These are phyloP conservation scores for Elgaria multicarinata DNA, from an alignment of 2,113 vertebrate species.

Conservation along the genomic window DNA sequence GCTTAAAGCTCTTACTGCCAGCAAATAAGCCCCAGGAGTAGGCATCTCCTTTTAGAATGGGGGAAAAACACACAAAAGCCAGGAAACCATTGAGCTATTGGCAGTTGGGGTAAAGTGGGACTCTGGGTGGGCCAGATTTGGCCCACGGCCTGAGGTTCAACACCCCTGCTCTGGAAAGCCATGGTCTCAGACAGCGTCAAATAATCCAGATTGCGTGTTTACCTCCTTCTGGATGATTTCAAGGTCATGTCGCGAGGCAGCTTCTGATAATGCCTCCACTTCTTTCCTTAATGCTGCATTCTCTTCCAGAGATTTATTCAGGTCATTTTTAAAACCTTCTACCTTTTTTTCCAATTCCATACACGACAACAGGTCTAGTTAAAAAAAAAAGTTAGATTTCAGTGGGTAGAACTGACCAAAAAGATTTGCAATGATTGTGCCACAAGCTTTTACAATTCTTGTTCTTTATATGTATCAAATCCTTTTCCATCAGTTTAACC, in stretches of 20 bases:
- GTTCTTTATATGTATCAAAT: neutral
- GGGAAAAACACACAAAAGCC: too few relatives aligned
- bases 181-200: neutral
- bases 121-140: too few relatives aligned
- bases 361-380: conserved; percentile 67
- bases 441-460: neutral
- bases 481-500: neutral
- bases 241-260: conserved; percentile 63
- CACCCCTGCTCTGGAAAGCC: neutral
- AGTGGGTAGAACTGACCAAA: neutral
- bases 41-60: too few relatives aligned
- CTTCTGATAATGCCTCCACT: conserved; percentile 69
- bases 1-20: too few relatives aligned
- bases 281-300: conserved; percentile 73
- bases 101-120: too few relatives aligned
- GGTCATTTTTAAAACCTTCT: conserved; percentile 75
- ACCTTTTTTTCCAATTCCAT: conserved; percentile 80
- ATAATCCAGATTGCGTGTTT: conserved; percentile 6
- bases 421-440: neutral
- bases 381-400: conserved; percentile 20
- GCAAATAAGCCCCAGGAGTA: too few relatives aligned
- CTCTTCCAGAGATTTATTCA: conserved; percentile 74
- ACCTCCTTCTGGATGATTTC: conserved; percentile 81
- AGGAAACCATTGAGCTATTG: too few relatives aligned
- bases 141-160: too few relatives aligned